Evolutionary conservation across 2,888 invertebrate species (phyloP).

Genomic region (Nymphalis polychloros): DNA sequence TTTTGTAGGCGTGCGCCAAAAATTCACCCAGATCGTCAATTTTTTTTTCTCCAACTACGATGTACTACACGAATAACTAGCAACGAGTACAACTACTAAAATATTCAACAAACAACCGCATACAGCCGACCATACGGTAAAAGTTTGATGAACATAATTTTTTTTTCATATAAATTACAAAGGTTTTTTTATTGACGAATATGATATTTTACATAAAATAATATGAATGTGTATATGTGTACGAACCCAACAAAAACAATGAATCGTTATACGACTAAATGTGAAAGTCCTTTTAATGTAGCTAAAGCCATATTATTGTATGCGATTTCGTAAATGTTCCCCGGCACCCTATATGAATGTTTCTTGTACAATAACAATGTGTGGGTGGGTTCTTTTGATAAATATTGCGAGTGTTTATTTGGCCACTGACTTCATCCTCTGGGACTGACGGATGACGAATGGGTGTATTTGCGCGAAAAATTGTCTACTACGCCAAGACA

Average conservation of each 20-base stretch:
- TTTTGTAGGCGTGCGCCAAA: too few relatives aligned
- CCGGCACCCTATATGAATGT: slow-evolving; percentile 31
- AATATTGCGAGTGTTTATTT: slow-evolving; percentile 58
- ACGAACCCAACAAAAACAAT: background rate
- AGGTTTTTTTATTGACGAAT: too few relatives aligned
- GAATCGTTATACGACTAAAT: background rate
- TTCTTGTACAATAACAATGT: slow-evolving; percentile 34
- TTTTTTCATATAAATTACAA: too few relatives aligned
- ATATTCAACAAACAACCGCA: too few relatives aligned
- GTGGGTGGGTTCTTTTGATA: slow-evolving; percentile 50
- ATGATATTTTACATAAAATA: too few relatives aligned
- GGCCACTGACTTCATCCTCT: slow-evolving; percentile 52
- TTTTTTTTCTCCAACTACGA: too few relatives aligned
- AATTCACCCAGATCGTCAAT: too few relatives aligned
- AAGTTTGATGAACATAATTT: too few relatives aligned
- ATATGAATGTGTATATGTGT: too few relatives aligned
- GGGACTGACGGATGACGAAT: slow-evolving; percentile 56
- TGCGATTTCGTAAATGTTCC: slow-evolving; percentile 33
- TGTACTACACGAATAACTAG: too few relatives aligned
- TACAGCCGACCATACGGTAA: too few relatives aligned
- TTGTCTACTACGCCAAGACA: slow-evolving; percentile 29
- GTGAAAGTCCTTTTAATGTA: slow-evolving; percentile 20
- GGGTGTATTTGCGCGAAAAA: slow-evolving; percentile 44
- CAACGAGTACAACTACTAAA: too few relatives aligned
- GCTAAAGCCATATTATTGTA: slow-evolving; percentile 27